Percentiles rank a stretch among this genome's conserved stretches.
phyloP scores from a whole-genome alignment of 2,797 vertebrate genomes.

The Sebastiscus albofasciatus region DNA sequence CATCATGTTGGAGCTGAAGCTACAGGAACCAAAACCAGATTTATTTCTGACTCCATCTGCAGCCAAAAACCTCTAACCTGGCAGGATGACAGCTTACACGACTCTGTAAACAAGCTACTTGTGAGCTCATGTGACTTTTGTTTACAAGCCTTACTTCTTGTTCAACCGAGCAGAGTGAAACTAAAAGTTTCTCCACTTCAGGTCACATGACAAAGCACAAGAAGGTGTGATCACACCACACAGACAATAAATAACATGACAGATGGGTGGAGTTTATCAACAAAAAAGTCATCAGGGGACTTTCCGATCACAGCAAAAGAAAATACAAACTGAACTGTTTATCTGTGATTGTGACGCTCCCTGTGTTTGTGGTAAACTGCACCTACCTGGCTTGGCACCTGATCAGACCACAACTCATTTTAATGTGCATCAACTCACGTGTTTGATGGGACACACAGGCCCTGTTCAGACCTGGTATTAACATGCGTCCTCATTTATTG shows the following conservation, averaged over 20 bases:
- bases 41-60: not conserved
- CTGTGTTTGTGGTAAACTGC: not conserved
- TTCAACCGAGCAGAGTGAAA: not conserved
- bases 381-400: not conserved
- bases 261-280: not conserved
- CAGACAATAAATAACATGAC: not conserved
- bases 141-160: slow-evolving; percentile 3
- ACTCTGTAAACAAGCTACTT: slow-evolving; percentile 23
- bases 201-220: not conserved
- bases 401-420: slow-evolving; percentile 11
- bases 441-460: not conserved
- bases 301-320: not conserved
- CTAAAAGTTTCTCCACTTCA: not conserved
- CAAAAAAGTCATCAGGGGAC: not conserved
- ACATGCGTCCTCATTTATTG: no score
- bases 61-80: slow-evolving; percentile 21
- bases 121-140: slow-evolving; percentile 27
- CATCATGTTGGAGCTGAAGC: not conserved
- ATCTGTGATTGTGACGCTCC: not conserved
- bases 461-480: no score
- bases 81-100: slow-evolving; percentile 1
- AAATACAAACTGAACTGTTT: not conserved
- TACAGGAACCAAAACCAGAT: slow-evolving; percentile 1
- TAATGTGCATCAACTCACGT: not conserved
- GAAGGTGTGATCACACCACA: not conserved